Conservation (phyloP, 2,797 vertebrate species). For the Pogonophryne albipinna region DNA sequence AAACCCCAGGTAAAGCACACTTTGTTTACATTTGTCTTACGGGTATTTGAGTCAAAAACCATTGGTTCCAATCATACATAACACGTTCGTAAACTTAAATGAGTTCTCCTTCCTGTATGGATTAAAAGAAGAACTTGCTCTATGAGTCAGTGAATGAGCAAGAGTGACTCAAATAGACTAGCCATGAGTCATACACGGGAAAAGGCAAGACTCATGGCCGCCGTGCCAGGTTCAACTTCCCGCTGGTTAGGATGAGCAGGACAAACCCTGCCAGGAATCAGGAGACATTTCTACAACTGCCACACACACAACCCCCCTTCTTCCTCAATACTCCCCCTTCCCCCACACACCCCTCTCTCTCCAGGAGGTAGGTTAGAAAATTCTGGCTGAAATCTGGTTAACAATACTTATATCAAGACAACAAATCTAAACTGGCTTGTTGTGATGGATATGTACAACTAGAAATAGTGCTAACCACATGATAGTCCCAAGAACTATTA, state of each 20-base stretch:
- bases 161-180: constrained; percentile 49
- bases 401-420: constrained; percentile 70
- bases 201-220: constrained; percentile 43
- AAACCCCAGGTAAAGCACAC: background rate
- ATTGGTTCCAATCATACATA: constrained; percentile 10
- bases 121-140: constrained; percentile 25
- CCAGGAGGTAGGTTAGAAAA: constrained; percentile 75
- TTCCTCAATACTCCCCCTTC: constrained; percentile 65
- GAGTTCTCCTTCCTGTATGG: constrained; percentile 20
- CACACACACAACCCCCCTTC: constrained; percentile 70
- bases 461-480: constrained; percentile 33
- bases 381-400: constrained; percentile 74
- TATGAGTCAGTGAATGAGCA: constrained; percentile 61
- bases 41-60: constrained; percentile 1
- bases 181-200: constrained; percentile 73
- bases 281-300: constrained; percentile 55
- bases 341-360: constrained; percentile 70
- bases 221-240: constrained; percentile 48
- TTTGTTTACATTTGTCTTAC: constrained; percentile 21
- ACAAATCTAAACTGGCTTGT: constrained; percentile 26
- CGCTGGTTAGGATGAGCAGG: constrained; percentile 56
- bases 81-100: constrained; percentile 15
- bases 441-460: constrained; percentile 20
- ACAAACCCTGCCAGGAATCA: constrained; percentile 62
- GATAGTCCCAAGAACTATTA: constrained; percentile 43